phyloP scores from a whole-genome alignment of 2,888 invertebrate genomes.

The Mylabris sibirica region DNA sequence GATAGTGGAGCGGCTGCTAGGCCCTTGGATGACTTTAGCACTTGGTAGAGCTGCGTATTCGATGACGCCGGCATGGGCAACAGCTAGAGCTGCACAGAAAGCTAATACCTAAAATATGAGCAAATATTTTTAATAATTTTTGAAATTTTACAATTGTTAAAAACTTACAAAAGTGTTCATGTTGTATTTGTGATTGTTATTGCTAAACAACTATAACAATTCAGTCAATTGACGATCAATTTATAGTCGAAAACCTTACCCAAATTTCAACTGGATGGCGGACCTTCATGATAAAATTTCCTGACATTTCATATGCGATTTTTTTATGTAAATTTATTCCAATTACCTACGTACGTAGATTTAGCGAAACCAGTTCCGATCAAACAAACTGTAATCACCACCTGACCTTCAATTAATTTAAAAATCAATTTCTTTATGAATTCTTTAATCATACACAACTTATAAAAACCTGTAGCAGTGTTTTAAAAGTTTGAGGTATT shows the following conservation, averaged over 20 bases:
- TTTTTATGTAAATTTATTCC: conserved; percentile 23
- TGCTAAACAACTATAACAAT: conserved; percentile 26
- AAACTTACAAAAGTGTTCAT: conserved; percentile 34
- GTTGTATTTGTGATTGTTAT: conserved; percentile 16
- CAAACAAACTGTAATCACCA: background rate
- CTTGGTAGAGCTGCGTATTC: conserved; percentile 24
- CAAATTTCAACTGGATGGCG: conserved; percentile 13
- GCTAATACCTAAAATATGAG: conserved; percentile 20
- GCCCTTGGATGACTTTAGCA: conserved; percentile 48
- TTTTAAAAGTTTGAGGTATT: background rate
- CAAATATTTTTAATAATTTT: too few species aligned
- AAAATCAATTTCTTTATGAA: too few species aligned
- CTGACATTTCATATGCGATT: conserved; percentile 18
- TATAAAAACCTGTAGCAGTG: too few species aligned
- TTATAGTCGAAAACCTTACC: conserved; percentile 29
- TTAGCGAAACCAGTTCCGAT: background rate
- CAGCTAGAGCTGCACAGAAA: conserved; percentile 29
- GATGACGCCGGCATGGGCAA: conserved; percentile 23
- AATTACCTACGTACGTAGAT: background rate
- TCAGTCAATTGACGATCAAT: conserved; percentile 13
- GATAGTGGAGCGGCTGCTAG: conserved; percentile 46
- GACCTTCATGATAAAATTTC: conserved; percentile 21
- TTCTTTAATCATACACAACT: too few species aligned
- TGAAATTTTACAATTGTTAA: too few species aligned
- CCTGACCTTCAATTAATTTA: too few species aligned